Evolutionary conservation across 2,888 invertebrate genomes (phyloP), one percentile per base, ranked within the genome.

Genomic region (Amblyteles armatorius): DNA sequence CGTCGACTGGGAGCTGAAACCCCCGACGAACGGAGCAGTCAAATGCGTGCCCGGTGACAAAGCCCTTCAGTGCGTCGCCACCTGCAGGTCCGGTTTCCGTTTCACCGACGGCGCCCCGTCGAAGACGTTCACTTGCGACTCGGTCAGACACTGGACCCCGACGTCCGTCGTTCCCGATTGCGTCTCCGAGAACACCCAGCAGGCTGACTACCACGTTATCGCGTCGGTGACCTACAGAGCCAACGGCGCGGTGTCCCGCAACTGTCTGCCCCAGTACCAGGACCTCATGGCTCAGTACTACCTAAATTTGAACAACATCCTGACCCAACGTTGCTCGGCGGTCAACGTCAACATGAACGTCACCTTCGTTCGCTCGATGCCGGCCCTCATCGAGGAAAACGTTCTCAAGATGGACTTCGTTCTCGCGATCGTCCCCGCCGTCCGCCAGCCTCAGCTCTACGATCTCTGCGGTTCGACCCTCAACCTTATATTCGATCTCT

Each of bases 311-410:
- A 98, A 98, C 90, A 96, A 95, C 81, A 95, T 98, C 84, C 94
- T 99, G 16, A 98, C 98, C 0, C 97, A 98, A 92, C 96, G 98
- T 89, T 99, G 99, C 93, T 99, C 99, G 0, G 98, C 98, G 3
- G 98, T 98, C 68, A 98, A 98, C 90, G 98, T 99, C 0, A 97
- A 98, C 92, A 98, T 99, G 95, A 98, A 98, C 91, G 99, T 99
- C 0, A 97, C 98, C 0, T 97, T 99, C 90, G 95, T 98, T 0
- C 97, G 97, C 89, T 97, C 97, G 0, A 95, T 97, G 91, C 97
- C 98, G n/a, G 95, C 95, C 74, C 94, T 98, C 16, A 91, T 97
- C 1, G 98, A 98, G 91, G 98, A 98, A 93, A 98, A 98, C 92
- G 96, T 98, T 3, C 97, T 98, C 0, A 97, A 97, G 94, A 97